Base-by-base conservation (phyloP, 2,888 invertebrate genomes). In the Molorchus minor region DNA sequence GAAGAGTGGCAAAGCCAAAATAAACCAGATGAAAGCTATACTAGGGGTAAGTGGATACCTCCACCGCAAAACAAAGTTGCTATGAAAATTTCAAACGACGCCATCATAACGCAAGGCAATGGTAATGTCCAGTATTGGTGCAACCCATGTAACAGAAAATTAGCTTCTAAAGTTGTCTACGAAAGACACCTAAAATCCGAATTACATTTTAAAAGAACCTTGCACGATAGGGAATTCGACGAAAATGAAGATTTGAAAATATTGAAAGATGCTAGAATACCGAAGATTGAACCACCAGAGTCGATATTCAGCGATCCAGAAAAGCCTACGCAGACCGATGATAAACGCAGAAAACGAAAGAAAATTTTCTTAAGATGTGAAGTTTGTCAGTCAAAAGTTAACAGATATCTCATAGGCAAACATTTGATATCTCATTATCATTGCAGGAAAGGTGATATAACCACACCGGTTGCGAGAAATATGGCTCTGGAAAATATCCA, bases 351-450 rank as follows among this genome's bases (percentile, higher is more conserved):
- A 33, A 84, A 83, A 33, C 82, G 90, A 7, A 85, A 84, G 47
- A 83, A 85, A 49, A 83, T 83, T 57, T 86, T 85, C 56, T 81
- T 88, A 0, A 84, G 85, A 67, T 93, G 93, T 75, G 85, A 87
- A 47, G 88, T 90, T 41, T 93, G 93, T 72, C 86, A 86, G 56
- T 87, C 88, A 21, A 85, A 87, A 63, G 88, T 93, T 36, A 84
- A 85, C 57, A 83, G 84, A 3, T 85, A 87, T 70, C 80, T 89
- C 64, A 88, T 93, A 82, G 93, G 93, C 33, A 93, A 93, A 75
- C 93, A 93, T 81, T 83, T 96, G 59, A 89, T 94, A 70, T 93
- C 93, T 0, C 91, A 91, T 76, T 93, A 90, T 77, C 94, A 95
- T 79, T 91, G 90, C 71, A 85, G 91, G 60, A 90, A 90, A 74